A percentile compares a stretch with the other conserved stretches of the same genome.
Evolutionary conservation across 92 coral and sea anemone species (phyloP).

Genomic region (Pocillopora grandis): DNA sequence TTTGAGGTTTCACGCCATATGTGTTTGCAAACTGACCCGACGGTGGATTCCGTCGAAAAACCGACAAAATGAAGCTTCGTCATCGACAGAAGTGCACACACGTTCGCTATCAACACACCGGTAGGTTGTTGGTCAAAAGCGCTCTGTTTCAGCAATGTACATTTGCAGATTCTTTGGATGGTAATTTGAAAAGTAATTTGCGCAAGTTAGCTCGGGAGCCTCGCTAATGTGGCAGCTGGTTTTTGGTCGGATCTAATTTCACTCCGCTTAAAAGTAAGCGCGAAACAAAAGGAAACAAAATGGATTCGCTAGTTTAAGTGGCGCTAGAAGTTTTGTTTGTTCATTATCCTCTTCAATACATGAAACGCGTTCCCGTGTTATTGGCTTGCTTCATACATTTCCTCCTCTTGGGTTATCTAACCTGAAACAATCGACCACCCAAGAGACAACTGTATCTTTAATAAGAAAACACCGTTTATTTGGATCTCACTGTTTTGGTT

Average conservation of each 20-base stretch:
- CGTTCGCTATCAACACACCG: conserved; percentile 12
- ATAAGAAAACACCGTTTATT: conserved; percentile 20
- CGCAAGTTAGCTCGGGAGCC: conserved; percentile 41
- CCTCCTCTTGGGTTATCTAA: not conserved
- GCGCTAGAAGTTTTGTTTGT: conserved; percentile 14
- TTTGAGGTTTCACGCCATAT: conserved; percentile 31
- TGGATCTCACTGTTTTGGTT: conserved; percentile 26
- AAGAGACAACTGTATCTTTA: not conserved
- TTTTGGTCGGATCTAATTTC: conserved; percentile 28
- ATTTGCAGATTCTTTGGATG: conserved; percentile 55
- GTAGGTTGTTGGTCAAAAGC: conserved; percentile 23
- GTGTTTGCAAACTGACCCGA: conserved; percentile 2
- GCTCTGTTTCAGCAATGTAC: not conserved
- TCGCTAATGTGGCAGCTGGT: conserved; percentile 54
- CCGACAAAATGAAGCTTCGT: conserved; percentile 18
- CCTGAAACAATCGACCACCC: conserved; percentile 26
- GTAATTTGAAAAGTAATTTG: conserved; percentile 37
- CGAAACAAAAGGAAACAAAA: conserved; percentile 25
- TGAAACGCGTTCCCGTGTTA: not conserved
- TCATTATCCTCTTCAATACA: not conserved
- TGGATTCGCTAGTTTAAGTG: conserved; percentile 33
- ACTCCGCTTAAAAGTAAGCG: conserved; percentile 22
- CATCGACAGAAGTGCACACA: conserved; percentile 16
- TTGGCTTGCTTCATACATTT: not conserved
- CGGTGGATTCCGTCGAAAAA: conserved; percentile 12